A percentile compares a stretch with the other conserved stretches of the same genome.
phyloP scores from a whole-genome alignment of 2,113 vertebrate species.

The Ceyx melanurus region DNA sequence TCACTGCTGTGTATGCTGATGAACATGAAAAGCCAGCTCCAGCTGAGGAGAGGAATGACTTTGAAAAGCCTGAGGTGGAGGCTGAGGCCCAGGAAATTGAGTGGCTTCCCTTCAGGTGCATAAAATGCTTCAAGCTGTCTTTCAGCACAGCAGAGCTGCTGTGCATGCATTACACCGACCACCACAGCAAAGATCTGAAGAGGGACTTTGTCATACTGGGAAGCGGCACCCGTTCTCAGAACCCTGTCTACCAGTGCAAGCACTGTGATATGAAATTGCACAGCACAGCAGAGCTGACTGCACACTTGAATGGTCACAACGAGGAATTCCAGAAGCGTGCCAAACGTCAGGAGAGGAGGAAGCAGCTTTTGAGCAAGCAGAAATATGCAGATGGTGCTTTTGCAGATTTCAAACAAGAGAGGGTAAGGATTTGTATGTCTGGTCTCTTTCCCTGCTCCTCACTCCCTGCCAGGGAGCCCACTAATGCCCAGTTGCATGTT shows the following conservation, averaged over 20 bases:
- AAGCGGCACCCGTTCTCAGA: constrained; percentile 75
- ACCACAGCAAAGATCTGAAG: constrained; percentile 92
- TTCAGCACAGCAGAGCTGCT: constrained; percentile 89
- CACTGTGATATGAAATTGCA: constrained; percentile 92
- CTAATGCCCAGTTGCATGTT: constrained; percentile 72
- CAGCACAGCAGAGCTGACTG: constrained; percentile 83
- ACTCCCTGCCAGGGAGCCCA: background rate
- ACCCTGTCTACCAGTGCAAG: constrained; percentile 89
- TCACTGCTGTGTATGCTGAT: constrained; percentile 92
- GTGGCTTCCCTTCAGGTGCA: constrained; percentile 92
- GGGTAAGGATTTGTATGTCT: constrained; percentile 80
- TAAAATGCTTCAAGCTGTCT: constrained; percentile 92
- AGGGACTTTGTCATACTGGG: constrained; percentile 89
- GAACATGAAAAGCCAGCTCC: constrained; percentile 80
- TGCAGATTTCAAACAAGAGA: constrained; percentile 87
- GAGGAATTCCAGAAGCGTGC: constrained; percentile 95
- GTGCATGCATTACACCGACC: constrained; percentile 95
- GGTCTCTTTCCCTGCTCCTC: constrained; percentile 47
- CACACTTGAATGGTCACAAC: constrained; percentile 91
- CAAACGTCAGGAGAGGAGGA: constrained; percentile 88
- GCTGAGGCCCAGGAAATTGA: constrained; percentile 80
- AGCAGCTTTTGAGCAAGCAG: constrained; percentile 90
- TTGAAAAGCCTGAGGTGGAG: constrained; percentile 81
- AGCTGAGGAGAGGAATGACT: constrained; percentile 66
- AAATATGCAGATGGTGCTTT: constrained; percentile 82